Evolutionary conservation across 2,888 invertebrate species (phyloP), one percentile per base, ranked within the genome.

Genomic region (Phanerotoma sp.): DNA sequence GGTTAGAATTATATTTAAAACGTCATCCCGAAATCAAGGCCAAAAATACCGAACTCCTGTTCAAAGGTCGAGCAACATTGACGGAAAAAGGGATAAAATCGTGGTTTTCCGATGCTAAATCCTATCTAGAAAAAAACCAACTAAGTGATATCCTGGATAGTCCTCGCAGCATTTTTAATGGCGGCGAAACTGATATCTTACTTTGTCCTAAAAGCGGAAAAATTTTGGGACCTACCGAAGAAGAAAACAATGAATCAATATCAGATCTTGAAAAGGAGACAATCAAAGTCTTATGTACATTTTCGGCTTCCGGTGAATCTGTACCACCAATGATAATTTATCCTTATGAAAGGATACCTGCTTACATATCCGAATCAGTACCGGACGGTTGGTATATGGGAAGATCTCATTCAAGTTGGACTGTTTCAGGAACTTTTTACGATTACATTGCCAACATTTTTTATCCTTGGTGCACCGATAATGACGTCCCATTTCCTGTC

Each of bases 361-460:
- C 54, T 28, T 42, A 47, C 44, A 58, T 63, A 16, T 50, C 53
- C 9, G 33, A 59, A 30, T 51, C 53, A 16, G 51, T 63, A 33
- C 64, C 65, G 21, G 51, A 62, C 38, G 51, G 57, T 48, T 69
- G 67, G 66, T 60, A 60, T 42, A 62, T 70, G 13, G 72, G 73
- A 2, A 53, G 65, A 20, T 68, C 69, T 3, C 63, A 69, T 13
- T 54, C 49, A 41, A 73, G 72, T 2, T 74, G 68, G 72, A 76
- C 75, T 72, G 66, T 63, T 22, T 56, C 62, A 3, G 61, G 59
- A 25, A 70, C 72, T 1, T 74, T 74, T 61, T 74, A 62, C 60
- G 71, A 74, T 58, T 74, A 71, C 54, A 58, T 73, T 4, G 56
- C 67, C 2, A 75, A 75, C 51, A 57, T 71, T 33, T 71, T 74